phyloP scores from a whole-genome alignment of 2,113 vertebrate species.

The Platanista minor region DNA sequence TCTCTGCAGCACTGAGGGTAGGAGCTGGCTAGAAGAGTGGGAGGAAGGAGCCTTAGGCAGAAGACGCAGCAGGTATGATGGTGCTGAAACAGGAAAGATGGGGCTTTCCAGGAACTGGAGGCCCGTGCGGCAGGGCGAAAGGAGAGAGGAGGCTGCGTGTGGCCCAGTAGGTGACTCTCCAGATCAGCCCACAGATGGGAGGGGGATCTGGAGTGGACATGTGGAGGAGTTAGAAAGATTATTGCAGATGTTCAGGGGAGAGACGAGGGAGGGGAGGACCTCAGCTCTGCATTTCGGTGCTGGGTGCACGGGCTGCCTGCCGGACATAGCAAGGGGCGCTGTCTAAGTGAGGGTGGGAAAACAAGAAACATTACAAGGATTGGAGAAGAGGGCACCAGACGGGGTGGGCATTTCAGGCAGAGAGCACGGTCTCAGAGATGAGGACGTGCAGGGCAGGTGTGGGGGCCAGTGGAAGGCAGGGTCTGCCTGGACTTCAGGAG shows the following conservation, averaged over 20 bases:
- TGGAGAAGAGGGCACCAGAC: not conserved
- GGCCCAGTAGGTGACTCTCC: fast-evolving
- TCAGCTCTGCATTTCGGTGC: not conserved
- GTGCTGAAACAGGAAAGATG: not conserved
- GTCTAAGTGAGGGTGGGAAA: not conserved
- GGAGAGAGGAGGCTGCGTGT: not conserved
- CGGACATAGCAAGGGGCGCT: not conserved
- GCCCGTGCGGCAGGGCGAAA: fast-evolving
- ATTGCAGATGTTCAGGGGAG: not conserved
- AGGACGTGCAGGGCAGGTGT: not conserved
- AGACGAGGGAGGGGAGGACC: not conserved
- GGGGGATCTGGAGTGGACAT: not conserved
- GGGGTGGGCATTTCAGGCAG: not conserved
- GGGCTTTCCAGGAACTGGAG: not conserved
- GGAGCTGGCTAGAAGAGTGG: not conserved
- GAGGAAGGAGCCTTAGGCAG: not conserved
- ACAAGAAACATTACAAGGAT: not conserved
- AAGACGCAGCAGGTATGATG: not conserved
- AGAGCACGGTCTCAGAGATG: not conserved
- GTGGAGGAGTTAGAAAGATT: not conserved
- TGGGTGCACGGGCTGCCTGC: fast-evolving
- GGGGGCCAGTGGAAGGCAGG: not conserved
- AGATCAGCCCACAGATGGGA: not conserved
- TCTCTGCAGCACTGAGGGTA: not conserved
- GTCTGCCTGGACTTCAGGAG: not conserved